Evolutionary conservation across 2,113 vertebrate species (phyloP).

Genomic region (Climacteris rufus): DNA sequence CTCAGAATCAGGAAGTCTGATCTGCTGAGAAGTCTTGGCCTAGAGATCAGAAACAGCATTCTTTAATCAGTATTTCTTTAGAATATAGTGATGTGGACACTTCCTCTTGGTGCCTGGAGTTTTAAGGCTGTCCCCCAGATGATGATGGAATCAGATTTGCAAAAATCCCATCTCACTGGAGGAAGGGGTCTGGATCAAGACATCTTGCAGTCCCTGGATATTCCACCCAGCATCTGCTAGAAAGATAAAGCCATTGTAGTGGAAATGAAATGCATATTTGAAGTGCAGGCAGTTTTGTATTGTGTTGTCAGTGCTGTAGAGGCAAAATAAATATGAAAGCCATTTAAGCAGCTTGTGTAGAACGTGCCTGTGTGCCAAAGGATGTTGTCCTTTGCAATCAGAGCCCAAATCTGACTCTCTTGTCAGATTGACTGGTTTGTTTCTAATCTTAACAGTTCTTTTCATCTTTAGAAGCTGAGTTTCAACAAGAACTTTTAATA

Average conservation of each 20-base stretch:
- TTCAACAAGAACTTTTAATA: not conserved
- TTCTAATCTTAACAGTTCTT: not conserved
- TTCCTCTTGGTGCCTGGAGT: not conserved
- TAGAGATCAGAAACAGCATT: conserved; percentile 42
- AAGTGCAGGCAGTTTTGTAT: conserved; percentile 49
- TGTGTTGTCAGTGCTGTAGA: conserved; percentile 14
- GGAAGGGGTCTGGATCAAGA: not conserved
- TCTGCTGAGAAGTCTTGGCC: conserved; percentile 32
- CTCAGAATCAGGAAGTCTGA: conserved; percentile 27
- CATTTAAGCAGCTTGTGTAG: conserved; percentile 40
- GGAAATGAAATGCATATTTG: conserved; percentile 67
- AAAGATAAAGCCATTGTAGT: conserved; percentile 55
- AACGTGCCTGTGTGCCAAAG: conserved; percentile 43
- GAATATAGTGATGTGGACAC: not conserved
- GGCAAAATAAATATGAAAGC: conserved; percentile 51
- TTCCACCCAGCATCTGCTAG: conserved; percentile 59
- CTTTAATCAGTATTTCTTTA: not conserved
- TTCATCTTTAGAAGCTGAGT: not conserved
- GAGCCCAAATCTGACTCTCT: not conserved
- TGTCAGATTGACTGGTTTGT: not conserved
- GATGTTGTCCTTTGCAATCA: not conserved
- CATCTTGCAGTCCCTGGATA: conserved; percentile 20
- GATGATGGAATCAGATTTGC: not conserved
- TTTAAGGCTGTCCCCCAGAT: conserved; percentile 13
- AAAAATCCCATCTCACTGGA: not conserved